Evolutionary conservation across 2,113 vertebrate species (phyloP).

Genomic region (Anarhynchus alexandrinus): DNA sequence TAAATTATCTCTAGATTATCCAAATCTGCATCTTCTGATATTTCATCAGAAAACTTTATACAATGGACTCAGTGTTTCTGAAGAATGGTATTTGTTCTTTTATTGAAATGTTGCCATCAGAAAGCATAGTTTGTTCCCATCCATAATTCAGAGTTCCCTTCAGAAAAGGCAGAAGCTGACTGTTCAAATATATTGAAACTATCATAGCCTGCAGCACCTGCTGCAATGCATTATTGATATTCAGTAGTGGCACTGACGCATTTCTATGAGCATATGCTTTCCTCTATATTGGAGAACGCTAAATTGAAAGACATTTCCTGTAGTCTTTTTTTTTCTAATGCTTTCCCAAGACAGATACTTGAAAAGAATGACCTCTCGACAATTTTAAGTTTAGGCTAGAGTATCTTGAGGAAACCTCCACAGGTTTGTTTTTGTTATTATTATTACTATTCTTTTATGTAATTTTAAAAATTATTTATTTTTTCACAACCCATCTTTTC

Average conservation of each 20-base stretch:
- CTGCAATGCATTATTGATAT: conserved; percentile 59
- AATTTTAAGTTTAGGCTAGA: not conserved
- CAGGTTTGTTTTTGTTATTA: not conserved
- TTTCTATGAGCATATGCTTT: not conserved
- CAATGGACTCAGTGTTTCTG: not conserved
- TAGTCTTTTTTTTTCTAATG: not conserved
- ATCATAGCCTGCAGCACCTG: conserved; percentile 54
- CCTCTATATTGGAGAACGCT: not conserved
- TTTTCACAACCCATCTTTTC: not conserved
- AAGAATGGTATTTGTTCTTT: not conserved
- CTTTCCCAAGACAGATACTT: not conserved
- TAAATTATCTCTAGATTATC: not conserved
- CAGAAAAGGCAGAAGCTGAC: conserved; percentile 49
- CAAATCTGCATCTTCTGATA: not conserved
- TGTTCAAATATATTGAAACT: conserved; percentile 38
- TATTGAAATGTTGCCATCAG: conserved; percentile 37
- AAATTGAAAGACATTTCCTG: not conserved
- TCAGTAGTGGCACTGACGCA: not conserved
- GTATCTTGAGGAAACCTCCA: not conserved
- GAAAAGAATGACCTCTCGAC: not conserved
- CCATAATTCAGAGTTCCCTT: conserved; percentile 62
- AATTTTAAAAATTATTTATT: too few species aligned
- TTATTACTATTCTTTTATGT: not conserved
- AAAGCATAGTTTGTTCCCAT: conserved; percentile 63
- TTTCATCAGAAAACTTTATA: not conserved